Conservation (phyloP, 2,113 vertebrate species). For the Empidonax alnorum region DNA sequence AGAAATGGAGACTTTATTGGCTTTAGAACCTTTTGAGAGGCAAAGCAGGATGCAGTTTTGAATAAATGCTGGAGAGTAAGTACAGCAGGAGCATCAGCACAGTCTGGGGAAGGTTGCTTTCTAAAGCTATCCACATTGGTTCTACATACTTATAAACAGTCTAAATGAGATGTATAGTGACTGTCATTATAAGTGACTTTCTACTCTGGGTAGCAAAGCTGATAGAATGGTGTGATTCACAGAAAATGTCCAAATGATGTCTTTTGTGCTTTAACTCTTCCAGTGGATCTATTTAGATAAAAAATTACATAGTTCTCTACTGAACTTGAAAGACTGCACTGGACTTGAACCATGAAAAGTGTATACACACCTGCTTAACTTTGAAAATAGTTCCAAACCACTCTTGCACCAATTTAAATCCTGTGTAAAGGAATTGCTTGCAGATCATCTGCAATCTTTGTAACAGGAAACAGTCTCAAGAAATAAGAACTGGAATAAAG, state of each 20-base stretch:
- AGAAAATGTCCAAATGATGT: neutral
- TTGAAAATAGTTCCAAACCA: neutral
- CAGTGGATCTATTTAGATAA: neutral
- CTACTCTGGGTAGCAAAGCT: neutral
- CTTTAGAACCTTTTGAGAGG: neutral
- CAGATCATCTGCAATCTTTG: neutral
- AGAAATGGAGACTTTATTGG: neutral
- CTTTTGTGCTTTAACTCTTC: neutral
- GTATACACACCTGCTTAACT: neutral
- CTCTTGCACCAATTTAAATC: neutral
- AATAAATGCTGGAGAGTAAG: neutral
- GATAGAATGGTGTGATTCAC: neutral
- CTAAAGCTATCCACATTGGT: neutral
- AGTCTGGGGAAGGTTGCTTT: neutral
- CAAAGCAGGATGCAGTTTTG: neutral
- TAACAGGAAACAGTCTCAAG: neutral
- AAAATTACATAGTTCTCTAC: neutral
- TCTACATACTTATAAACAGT: neutral
- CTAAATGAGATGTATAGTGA: neutral
- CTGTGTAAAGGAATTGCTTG: neutral
- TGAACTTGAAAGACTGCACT: neutral
- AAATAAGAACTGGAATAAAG: neutral
- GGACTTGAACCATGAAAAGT: neutral
- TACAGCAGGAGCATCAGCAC: neutral
- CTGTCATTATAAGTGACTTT: neutral